Evolutionary conservation across 2,797 vertebrate species (phyloP), one percentile per base, ranked within the genome.

Genomic region (Danio tinwini): DNA sequence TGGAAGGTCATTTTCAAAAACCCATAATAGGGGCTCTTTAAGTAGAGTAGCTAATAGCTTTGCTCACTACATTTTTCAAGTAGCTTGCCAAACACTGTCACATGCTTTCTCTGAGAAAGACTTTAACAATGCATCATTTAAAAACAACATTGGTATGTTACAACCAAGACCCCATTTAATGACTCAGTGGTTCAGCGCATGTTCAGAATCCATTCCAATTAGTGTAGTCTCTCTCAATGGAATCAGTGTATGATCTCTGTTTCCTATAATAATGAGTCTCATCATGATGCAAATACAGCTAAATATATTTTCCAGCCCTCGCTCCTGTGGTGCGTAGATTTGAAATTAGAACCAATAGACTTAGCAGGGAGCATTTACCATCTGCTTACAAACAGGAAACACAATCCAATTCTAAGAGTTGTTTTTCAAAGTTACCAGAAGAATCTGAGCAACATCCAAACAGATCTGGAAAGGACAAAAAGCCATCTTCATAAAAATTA

Each of bases 151-250:
- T 53, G 39, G 29, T 29, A 40, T 69, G 37, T 76, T 64, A 64
- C 17, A 64, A 10, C 5, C 40, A 13, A 39, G 7, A 49, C 0
- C 39, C 13, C 44, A 39, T 37, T 78, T 74, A 16, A 47, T 65
- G 62, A 59, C 2, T 6, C 44, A 74, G 55, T 50, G 62, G 50
- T 58, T 40, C 7, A 16, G 5, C 13, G n/a, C 52, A 67, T 45
- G 8, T 67, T 45, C 78, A 67, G 45, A 59, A 21, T 42, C 49
- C 49, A 12, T 59, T 74, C 67, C 52, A 67, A 50, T 74, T 74
- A 12, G 16, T 52, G 9, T 50, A 40, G 47, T 52, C 49, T 52
- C 16, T 69, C 29, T 52, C 16, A 17, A 53, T 53, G 10, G 10
- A 49, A 53, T 69, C 49, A 52, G 6, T 17, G 49, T 16, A 69